Conservation (phyloP, 2,888 invertebrate genomes). For the Callimorpha dominula region DNA sequence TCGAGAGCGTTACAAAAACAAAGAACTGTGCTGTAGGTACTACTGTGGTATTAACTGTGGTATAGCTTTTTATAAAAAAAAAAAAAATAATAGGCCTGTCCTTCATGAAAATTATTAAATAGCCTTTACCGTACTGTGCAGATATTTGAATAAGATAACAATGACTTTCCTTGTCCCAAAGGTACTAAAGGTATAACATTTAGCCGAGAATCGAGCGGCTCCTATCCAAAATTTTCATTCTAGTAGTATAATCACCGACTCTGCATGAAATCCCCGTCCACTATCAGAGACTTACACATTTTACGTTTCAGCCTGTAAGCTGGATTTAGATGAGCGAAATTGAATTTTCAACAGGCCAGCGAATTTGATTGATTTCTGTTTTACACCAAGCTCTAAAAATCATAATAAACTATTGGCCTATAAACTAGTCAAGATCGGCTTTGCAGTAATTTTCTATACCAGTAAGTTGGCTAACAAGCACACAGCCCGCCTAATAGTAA, state of each 20-base stretch:
- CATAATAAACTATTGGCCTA: background rate
- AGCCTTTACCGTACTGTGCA: background rate
- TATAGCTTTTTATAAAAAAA: no score
- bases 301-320: constrained; percentile 12
- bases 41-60: no score
- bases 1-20: background rate
- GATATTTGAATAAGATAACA: background rate
- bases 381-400: background rate
- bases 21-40: background rate
- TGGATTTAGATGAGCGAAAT: background rate
- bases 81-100: no score
- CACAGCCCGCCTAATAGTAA: background rate
- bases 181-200: background rate
- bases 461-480: background rate
- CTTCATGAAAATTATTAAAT: background rate
- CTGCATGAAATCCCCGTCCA: constrained; percentile 6
- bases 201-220: background rate
- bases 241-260: constrained; percentile 2
- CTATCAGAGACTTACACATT: constrained; percentile 14
- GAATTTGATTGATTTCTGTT: background rate
- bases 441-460: background rate
- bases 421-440: no score
- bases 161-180: background rate
- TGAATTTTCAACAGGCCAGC: background rate
- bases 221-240: constrained; percentile 3